These are phyloP conservation scores for Doryteuthis pealeii DNA, from an alignment of 1,140 invertebrate species.

Conservation along the genomic window DNA sequence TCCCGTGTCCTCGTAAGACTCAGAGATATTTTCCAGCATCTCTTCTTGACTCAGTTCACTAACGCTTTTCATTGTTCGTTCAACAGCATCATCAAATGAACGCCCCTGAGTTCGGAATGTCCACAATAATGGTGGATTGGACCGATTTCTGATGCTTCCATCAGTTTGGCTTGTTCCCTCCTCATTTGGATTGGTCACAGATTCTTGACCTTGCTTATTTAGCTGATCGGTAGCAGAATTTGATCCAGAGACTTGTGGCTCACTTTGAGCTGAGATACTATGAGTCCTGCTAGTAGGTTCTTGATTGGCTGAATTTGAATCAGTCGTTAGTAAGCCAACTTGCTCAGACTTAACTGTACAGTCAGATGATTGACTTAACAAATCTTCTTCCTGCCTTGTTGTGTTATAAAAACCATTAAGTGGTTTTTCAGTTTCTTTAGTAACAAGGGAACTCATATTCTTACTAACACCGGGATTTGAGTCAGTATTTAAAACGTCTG, in stretches of 20 bases:
- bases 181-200: background rate
- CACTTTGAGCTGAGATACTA: background rate
- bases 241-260: background rate
- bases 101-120: constrained; percentile 6
- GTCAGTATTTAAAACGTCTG: too few species aligned
- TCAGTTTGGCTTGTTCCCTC: background rate
- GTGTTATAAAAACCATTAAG: too few species aligned
- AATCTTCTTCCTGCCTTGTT: too few species aligned
- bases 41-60: constrained; percentile 17
- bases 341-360: too few species aligned
- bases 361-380: too few species aligned
- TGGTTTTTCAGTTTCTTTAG: too few species aligned
- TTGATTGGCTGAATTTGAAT: too few species aligned
- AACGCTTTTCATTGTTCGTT: constrained; percentile 26
- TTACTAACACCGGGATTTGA: too few species aligned
- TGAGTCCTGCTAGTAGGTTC: too few species aligned
- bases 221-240: background rate
- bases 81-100: constrained; percentile 34
- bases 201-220: background rate
- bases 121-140: background rate
- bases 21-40: background rate
- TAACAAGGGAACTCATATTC: too few species aligned
- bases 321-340: too few species aligned
- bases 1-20: background rate
- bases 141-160: background rate